Percentiles rank a stretch among this genome's conserved stretches.
Conservation (phyloP, 2,113 vertebrate species). For the Vulpes vulpes region DNA sequence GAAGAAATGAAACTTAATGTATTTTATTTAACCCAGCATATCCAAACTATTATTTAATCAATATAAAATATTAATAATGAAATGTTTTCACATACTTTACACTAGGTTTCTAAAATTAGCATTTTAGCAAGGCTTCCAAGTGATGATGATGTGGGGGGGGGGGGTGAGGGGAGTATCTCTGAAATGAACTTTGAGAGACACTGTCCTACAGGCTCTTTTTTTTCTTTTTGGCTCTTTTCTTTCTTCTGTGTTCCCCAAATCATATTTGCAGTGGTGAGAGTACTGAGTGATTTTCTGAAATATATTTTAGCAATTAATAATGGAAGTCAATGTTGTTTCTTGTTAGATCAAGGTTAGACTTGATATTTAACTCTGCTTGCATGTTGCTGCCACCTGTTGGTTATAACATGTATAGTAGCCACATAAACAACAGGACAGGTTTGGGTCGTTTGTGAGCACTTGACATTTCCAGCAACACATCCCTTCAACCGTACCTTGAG, state of each 20-base stretch:
- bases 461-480: not conserved
- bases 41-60: not conserved
- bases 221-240: not conserved
- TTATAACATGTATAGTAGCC: not conserved
- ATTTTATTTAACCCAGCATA: constrained; percentile 10
- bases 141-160: not conserved
- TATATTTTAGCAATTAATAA: not conserved
- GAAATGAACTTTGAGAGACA: not conserved
- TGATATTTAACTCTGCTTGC: not conserved
- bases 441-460: not conserved
- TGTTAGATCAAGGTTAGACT: not conserved
- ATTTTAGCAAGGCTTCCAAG: constrained; percentile 38
- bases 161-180: not conserved
- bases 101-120: not conserved
- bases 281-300: not conserved
- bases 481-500: not conserved
- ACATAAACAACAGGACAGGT: not conserved
- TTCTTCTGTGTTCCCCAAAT: not conserved
- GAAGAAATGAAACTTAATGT: not conserved
- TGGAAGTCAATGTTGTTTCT: not conserved
- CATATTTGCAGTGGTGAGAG: not conserved
- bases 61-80: not conserved
- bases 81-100: not conserved
- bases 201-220: not conserved
- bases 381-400: constrained; percentile 66